phyloP scores from a whole-genome alignment of 2,113 vertebrate species.

The Sialia sialis region DNA sequence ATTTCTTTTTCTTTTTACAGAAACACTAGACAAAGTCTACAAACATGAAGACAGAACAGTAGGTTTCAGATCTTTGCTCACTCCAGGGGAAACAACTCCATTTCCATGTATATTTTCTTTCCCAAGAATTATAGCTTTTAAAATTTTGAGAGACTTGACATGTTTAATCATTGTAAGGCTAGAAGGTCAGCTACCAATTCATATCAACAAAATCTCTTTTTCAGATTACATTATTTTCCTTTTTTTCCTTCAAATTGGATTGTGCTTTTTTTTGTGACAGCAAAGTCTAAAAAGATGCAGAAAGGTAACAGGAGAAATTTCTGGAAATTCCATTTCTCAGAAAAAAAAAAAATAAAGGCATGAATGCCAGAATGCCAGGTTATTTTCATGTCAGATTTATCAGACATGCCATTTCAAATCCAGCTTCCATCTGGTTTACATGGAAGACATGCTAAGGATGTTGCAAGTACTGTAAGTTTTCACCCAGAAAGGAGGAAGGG shows the following conservation, averaged over 20 bases:
- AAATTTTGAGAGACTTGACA: neutral
- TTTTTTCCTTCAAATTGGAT: slow-evolving; percentile 6
- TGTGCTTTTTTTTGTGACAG: neutral
- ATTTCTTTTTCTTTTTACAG: slow-evolving; percentile 67
- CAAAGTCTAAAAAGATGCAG: neutral
- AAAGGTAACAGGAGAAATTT: neutral
- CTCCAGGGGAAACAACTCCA: slow-evolving; percentile 27
- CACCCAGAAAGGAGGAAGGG: neutral
- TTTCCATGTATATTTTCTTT: neutral
- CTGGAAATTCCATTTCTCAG: neutral
- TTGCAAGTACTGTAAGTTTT: neutral
- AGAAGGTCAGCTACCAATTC: neutral
- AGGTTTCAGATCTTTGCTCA: neutral
- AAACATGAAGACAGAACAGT: slow-evolving; percentile 59
- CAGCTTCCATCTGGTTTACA: neutral
- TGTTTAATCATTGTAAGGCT: neutral
- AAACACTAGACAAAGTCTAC: slow-evolving; percentile 66
- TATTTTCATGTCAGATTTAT: neutral
- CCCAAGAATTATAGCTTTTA: neutral
- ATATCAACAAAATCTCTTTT: neutral
- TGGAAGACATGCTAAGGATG: neutral
- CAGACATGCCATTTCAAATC: neutral
- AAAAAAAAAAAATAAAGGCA: neutral
- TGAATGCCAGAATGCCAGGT: neutral
- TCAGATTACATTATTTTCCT: neutral